A percentile compares a stretch with the other conserved stretches of the same genome.
These are phyloP conservation scores for Peromyscus leucopus DNA, from an alignment of 2,113 vertebrate species.

Conservation along the genomic window DNA sequence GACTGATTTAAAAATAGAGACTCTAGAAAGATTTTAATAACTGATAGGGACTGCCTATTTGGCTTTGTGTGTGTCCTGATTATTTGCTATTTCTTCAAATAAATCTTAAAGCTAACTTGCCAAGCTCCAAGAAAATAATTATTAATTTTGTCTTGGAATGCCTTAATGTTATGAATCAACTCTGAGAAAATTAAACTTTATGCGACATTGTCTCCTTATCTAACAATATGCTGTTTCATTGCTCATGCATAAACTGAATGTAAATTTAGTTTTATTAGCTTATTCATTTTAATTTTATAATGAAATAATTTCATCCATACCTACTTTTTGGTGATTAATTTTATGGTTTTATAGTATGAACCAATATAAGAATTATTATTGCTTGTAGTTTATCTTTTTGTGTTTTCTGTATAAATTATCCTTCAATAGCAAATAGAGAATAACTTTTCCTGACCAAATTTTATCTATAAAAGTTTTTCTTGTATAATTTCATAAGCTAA, in stretches of 20 bases:
- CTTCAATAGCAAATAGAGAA: not conserved
- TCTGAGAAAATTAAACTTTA: not conserved
- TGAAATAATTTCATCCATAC: not conserved
- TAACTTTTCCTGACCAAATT: not conserved
- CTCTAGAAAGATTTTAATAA: conserved; percentile 29
- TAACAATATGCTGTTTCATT: not conserved
- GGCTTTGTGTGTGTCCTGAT: not conserved
- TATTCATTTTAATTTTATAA: not conserved
- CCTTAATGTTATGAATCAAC: conserved; percentile 32
- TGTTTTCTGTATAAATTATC: not conserved
- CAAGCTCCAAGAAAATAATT: conserved; percentile 16
- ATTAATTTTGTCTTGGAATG: not conserved
- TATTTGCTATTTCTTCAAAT: conserved; percentile 42
- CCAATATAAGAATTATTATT: not conserved
- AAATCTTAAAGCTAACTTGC: conserved; percentile 53
- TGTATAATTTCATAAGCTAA: not conserved
- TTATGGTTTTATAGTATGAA: not conserved
- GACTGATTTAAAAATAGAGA: not conserved
- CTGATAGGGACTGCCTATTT: not conserved
- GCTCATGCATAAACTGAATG: not conserved
- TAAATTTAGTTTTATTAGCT: not conserved
- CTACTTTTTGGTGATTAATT: not conserved
- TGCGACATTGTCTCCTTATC: not conserved
- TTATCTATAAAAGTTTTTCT: not conserved
- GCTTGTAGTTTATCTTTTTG: not conserved